phyloP scores from a whole-genome alignment of 2,888 invertebrate species.

The Scaptodrosophila latifasciaeformis region DNA sequence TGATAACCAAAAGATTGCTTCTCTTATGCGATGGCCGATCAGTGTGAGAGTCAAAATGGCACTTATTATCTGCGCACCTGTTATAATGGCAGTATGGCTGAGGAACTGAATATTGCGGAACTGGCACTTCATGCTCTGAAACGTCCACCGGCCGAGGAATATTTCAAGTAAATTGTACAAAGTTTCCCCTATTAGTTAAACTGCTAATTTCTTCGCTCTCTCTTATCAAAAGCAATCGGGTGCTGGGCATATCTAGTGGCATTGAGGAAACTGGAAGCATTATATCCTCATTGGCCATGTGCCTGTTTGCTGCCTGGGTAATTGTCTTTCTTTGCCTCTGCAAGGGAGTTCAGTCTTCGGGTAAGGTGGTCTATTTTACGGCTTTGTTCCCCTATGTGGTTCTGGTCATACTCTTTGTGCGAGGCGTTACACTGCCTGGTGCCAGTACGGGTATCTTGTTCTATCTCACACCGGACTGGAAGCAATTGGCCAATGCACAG shows the following conservation, averaged over 20 bases:
- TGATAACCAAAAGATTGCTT: too few species aligned
- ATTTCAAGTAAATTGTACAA: constrained; percentile 79
- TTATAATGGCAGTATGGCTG: constrained; percentile 78
- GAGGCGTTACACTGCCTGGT: constrained; percentile 87
- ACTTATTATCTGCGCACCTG: constrained; percentile 81
- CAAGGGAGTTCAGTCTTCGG: constrained; percentile 87
- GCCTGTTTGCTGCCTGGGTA: constrained; percentile 85
- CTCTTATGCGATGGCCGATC: constrained; percentile 81
- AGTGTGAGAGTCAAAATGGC: constrained; percentile 79
- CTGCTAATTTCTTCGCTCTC: constrained; percentile 5
- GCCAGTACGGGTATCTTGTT: constrained; percentile 85
- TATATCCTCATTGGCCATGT: constrained; percentile 82
- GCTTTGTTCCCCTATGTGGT: constrained; percentile 86
- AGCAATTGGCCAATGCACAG: constrained; percentile 83
- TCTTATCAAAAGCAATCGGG: constrained; percentile 75
- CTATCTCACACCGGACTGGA: constrained; percentile 87
- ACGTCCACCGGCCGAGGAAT: constrained; percentile 83
- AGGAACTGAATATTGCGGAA: constrained; percentile 77
- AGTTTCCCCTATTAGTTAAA: not conserved
- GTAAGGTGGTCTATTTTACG: constrained; percentile 87
- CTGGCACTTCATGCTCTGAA: constrained; percentile 78
- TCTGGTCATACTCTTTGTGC: constrained; percentile 83
- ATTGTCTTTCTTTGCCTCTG: constrained; percentile 86
- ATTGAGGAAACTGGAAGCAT: constrained; percentile 83
- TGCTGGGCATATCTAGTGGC: constrained; percentile 79